Base-by-base conservation (phyloP, 1,140 invertebrate genomes). In the Temnothorax longispinosus region DNA sequence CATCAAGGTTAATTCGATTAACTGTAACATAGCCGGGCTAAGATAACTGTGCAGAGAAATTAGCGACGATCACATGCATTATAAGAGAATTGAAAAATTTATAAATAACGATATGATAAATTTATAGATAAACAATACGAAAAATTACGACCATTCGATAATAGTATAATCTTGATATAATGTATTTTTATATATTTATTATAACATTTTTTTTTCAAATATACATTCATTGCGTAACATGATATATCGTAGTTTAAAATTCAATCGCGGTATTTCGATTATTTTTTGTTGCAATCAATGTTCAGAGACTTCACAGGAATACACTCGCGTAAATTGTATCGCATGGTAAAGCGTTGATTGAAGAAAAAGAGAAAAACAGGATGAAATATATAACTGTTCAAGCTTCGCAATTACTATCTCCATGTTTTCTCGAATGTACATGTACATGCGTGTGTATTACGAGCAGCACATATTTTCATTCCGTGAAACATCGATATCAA, bases 351-450 rank as follows among this genome's bases (percentile, higher is more conserved):
- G 15, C 54, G 15, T 3, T 76, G 74, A 76, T 76, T 76, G 74
- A 58, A 60, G 35, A 76, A 58, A 75, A 58, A 56, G 32, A 38
- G 72, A 56, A 76, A 76, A 76, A 76, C 21, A 58, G 7, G 6
- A 60, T 60, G 21, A 58, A 76, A 76, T 32, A 27, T 54, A n/a
- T 44, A 60, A 35, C 52, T 11, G 15, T 60, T 76, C 54, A 27
- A 76, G 35, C 38, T 60, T 76, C 21, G 7, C n/a, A 76, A 76
- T 60, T 76, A 60, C 15, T 71, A 71, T 71, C 41, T 76, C n/a
- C 35, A 21, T 27, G 15, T 76, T 76, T 76, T 27, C 8, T 41
- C 35, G 38, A 60, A 76, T 75, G 56, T 56, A 7, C 21, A 6
- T 11, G 35, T 38, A 41, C 13, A 15, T 32, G n/a, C 13, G n/a